Base-by-base conservation (phyloP, 2,113 vertebrate species). In the Hydrochoerus hydrochaeris region DNA sequence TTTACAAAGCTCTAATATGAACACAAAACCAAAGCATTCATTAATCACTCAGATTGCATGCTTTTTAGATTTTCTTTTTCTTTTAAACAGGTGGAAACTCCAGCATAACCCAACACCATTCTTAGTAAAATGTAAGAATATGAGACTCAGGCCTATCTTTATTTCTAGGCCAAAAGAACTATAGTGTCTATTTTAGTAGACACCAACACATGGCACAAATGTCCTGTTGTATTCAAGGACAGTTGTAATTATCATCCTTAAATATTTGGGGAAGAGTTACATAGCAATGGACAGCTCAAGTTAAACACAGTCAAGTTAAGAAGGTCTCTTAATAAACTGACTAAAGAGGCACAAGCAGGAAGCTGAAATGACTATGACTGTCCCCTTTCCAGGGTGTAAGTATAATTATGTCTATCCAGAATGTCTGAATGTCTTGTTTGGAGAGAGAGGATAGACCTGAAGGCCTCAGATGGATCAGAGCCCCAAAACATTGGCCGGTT, bases 241-340 rank as follows among this genome's bases (percentile, higher is more conserved):
- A 93, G 20, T 9, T 91, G 1, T 63, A 75, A 24, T 52, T 81
- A 80, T 28, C 8, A 38, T 58, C 77, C 32, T 92, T 88, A 81
- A 94, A 67, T 87, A 84, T 57, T 26, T 46, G 28, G 52, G 94
- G 60, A 88, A 44, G 8, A 95, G 86, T 58, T 52, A 14, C 9
- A 44, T 7, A 69, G 26, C 32, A 93, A 75, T 38, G 3, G 7
- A 62, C 28, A 78, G 17, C 8, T 94, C 67, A 78, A 71, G 1
- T 32, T 84, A 44, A 44, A 58, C 3, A 52, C 2, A 62, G 41
- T 28, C 41, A 38, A 69, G 14, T 58, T 94, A 93, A 77, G 9
- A 82, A 77, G n/a, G 11, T 93, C 69, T 95, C n/a, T 62, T 65
- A 88, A 75, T 91, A 82, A 46, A 63, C 1, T 77, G 8, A 96